phyloP scores from a whole-genome alignment of 2,888 invertebrate species.

The Ectobius pallidus region DNA sequence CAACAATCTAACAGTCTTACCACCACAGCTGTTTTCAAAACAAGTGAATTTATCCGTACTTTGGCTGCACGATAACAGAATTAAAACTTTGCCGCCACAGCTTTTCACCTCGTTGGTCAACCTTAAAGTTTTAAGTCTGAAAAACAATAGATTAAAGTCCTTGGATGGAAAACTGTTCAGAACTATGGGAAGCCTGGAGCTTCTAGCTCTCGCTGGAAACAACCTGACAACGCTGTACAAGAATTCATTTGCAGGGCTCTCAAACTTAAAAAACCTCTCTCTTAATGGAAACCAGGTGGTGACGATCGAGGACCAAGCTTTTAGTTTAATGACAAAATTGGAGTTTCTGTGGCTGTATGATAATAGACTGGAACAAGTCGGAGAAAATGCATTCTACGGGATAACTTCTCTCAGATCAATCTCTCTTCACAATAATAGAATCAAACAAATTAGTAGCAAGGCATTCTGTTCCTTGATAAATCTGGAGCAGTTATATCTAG shows the following conservation, averaged over 20 bases:
- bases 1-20: not conserved
- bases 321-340: not conserved
- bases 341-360: slow-evolving; percentile 22
- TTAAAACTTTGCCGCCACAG: not conserved
- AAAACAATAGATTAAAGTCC: not conserved
- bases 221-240: not conserved
- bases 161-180: not conserved
- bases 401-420: not conserved
- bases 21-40: not conserved
- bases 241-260: not conserved
- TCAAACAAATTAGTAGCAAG: not conserved
- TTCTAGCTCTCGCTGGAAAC: not conserved
- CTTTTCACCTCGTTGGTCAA: not conserved
- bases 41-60: not conserved
- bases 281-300: not conserved
- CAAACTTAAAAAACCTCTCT: slow-evolving; percentile 2
- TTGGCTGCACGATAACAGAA: slow-evolving; percentile 10
- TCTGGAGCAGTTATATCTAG: slow-evolving; percentile 16
- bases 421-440: slow-evolving; percentile 6
- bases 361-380: not conserved
- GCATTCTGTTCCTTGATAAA: not conserved
- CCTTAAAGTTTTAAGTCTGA: not conserved
- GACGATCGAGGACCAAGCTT: not conserved
- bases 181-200: not conserved
- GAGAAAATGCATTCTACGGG: not conserved